These are phyloP conservation scores for Lamprologus callipterus DNA, from an alignment of 2,113 vertebrate species.

Conservation along the genomic window DNA sequence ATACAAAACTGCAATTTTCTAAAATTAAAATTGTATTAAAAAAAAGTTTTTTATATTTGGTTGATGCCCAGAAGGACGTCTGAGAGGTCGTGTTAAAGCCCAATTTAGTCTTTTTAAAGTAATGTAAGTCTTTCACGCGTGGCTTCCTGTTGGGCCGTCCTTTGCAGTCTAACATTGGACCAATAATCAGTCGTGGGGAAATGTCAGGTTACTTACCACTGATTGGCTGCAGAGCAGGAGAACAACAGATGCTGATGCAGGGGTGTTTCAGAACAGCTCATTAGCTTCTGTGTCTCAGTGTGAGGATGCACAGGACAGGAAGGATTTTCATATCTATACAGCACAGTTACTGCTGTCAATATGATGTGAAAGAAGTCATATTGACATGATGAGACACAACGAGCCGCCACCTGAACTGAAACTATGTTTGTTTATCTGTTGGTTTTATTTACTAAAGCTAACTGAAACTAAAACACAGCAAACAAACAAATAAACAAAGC, in stretches of 20 bases:
- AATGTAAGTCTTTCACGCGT: background rate
- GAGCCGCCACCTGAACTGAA: background rate
- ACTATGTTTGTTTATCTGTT: background rate
- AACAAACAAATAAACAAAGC: background rate
- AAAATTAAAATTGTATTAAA: rapidly evolving
- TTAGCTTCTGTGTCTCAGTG: background rate
- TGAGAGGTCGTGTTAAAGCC: background rate
- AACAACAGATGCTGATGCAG: background rate
- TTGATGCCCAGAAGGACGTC: background rate
- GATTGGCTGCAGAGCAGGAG: background rate
- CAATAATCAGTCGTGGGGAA: background rate
- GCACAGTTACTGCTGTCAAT: background rate
- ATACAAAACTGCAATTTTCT: background rate
- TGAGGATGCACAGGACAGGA: background rate
- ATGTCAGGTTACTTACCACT: background rate
- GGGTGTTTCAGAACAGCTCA: background rate
- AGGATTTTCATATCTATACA: background rate
- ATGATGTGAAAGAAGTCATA: background rate
- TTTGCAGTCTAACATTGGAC: background rate
- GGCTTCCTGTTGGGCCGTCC: background rate
- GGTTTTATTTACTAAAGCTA: background rate
- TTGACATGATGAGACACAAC: background rate
- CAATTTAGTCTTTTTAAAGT: background rate
- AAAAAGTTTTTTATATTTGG: background rate
- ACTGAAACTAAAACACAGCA: background rate